These are phyloP conservation scores for Naja naja DNA, from an alignment of 2,113 vertebrate genomes.

Conservation along the genomic window DNA sequence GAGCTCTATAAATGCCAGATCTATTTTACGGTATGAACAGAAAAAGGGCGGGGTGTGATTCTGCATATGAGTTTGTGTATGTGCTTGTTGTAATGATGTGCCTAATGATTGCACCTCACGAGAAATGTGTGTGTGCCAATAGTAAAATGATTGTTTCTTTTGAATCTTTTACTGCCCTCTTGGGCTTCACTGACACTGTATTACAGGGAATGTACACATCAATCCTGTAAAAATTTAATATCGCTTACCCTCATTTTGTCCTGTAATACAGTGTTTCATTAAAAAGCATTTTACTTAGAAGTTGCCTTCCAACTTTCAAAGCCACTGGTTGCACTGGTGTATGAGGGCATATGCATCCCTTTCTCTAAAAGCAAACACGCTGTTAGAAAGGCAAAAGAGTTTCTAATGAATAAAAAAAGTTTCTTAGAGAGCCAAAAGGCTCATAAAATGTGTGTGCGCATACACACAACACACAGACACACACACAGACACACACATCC, in stretches of 20 bases:
- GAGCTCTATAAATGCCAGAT: conserved; percentile 13
- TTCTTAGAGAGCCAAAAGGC: background rate
- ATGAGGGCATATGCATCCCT: background rate
- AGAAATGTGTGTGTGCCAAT: conserved; percentile 36
- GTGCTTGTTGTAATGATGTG: conserved; percentile 39
- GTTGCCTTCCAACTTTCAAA: background rate
- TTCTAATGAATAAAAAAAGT: background rate
- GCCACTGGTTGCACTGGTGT: background rate
- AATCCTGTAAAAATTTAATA: background rate
- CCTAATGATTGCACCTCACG: conserved; percentile 50
- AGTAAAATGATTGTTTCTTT: conserved; percentile 45
- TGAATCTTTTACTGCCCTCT: conserved; percentile 36
- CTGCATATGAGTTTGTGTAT: background rate
- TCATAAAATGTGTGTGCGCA: background rate
- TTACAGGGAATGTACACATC: background rate
- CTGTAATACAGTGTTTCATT: conserved; percentile 17
- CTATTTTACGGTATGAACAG: conserved; percentile 30
- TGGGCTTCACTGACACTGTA: conserved; percentile 11
- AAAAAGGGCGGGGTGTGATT: conserved; percentile 10
- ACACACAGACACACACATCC: background rate
- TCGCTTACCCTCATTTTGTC: background rate
- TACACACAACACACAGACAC: background rate
- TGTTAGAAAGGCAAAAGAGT: background rate
- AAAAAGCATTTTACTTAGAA: background rate
- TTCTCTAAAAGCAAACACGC: background rate